These are phyloP conservation scores for Tetragonisca angustula DNA, from an alignment of 2,888 invertebrate species.

Conservation along the genomic window DNA sequence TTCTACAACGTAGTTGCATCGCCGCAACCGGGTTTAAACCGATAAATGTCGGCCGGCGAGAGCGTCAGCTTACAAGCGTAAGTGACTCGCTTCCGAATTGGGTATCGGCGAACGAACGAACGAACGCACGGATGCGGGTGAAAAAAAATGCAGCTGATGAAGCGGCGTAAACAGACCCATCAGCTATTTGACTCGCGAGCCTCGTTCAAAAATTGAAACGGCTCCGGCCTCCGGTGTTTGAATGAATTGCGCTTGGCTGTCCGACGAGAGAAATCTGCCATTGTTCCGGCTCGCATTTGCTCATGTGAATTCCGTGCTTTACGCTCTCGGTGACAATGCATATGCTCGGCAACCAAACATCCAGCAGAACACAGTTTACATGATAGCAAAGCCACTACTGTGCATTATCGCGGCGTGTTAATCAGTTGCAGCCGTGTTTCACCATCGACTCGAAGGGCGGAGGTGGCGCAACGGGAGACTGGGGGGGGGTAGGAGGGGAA, in stretches of 20 bases:
- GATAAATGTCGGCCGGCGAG: background rate
- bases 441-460: constrained; percentile 14
- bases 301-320: constrained; percentile 50
- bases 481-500: too few relatives aligned
- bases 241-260: constrained; percentile 46
- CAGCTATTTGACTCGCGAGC: constrained; percentile 20
- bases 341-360: constrained; percentile 7
- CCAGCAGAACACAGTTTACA: constrained; percentile 24
- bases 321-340: constrained; percentile 26
- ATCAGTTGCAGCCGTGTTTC: constrained; percentile 21
- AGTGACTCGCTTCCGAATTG: background rate
- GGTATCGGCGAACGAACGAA: background rate
- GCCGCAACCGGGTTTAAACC: background rate
- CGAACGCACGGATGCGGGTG: background rate
- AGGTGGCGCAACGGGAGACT: background rate
- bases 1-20: background rate
- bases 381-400: constrained; percentile 19
- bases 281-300: constrained; percentile 62
- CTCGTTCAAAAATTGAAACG: constrained; percentile 46
- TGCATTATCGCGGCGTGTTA: constrained; percentile 28
- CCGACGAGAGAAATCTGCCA: constrained; percentile 41
- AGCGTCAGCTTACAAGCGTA: background rate
- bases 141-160: constrained; percentile 22
- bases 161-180: constrained; percentile 24
- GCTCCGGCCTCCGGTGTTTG: constrained; percentile 15